These are phyloP conservation scores for Hemistola chrysoprasaria DNA, from an alignment of 2,888 invertebrate species.

Conservation along the genomic window DNA sequence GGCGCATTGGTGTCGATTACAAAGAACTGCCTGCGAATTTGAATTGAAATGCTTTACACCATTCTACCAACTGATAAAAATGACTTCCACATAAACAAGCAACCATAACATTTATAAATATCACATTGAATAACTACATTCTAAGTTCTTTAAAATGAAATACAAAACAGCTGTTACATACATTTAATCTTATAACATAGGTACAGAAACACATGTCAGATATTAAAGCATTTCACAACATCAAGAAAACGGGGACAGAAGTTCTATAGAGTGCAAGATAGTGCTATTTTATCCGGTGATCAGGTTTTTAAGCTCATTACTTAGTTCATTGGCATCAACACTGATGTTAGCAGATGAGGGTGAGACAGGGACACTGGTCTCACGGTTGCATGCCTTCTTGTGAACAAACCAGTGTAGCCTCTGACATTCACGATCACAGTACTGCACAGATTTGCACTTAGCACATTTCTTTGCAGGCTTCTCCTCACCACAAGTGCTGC, in stretches of 20 bases:
- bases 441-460: slow-evolving; percentile 95
- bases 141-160: no score
- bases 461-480: slow-evolving; percentile 96
- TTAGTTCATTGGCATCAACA: slow-evolving; percentile 75
- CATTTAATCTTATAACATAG: slow-evolving; percentile 31
- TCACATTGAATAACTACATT: not conserved
- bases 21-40: no score
- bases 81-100: no score
- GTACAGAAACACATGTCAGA: slow-evolving; percentile 28
- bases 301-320: slow-evolving; percentile 77
- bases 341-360: slow-evolving; percentile 36
- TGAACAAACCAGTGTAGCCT: slow-evolving; percentile 96
- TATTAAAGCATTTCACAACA: slow-evolving; percentile 34
- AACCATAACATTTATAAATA: no score
- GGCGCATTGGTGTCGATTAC: no score
- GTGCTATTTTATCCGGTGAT: slow-evolving; percentile 56
- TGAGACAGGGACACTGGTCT: slow-evolving; percentile 65
- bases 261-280: slow-evolving; percentile 19
- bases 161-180: slow-evolving; percentile 10
- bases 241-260: slow-evolving; percentile 25
- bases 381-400: slow-evolving; percentile 91
- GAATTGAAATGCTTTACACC: no score
- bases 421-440: slow-evolving; percentile 97
- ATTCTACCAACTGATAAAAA: no score
- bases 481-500: slow-evolving; percentile 94